phyloP scores from a whole-genome alignment of 2,797 vertebrate genomes.

The Cuculus canorus region DNA sequence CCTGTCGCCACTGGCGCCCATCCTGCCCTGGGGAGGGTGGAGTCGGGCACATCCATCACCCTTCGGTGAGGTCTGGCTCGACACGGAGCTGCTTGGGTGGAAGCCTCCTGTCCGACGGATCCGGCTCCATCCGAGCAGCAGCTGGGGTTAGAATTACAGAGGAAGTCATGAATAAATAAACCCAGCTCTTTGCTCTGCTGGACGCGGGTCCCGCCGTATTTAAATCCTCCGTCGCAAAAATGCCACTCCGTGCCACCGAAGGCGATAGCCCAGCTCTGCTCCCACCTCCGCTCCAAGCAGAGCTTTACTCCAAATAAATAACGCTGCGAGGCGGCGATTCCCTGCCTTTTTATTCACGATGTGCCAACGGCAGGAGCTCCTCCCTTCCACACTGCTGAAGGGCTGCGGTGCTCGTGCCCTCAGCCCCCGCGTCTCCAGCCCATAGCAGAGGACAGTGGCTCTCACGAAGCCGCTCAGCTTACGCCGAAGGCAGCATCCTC shows the following conservation, averaged over 20 bases:
- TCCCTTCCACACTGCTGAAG: not conserved
- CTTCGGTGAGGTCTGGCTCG: not conserved
- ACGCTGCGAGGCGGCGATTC: not conserved
- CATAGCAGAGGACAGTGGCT: accelerated
- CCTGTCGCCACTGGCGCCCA: not conserved
- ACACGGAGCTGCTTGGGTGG: accelerated
- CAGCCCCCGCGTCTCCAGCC: not conserved
- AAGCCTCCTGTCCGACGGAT: not conserved
- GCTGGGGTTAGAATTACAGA: not conserved
- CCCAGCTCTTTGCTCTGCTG: not conserved
- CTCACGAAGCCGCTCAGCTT: not conserved
- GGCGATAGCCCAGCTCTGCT: not conserved
- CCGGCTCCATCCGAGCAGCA: not conserved
- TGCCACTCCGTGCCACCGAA: not conserved
- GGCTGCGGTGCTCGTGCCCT: not conserved
- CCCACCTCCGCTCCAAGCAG: not conserved
- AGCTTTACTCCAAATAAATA: not conserved
- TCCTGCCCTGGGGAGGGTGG: not conserved
- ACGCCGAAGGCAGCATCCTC: not conserved
- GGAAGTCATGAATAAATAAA: constrained; percentile 8
- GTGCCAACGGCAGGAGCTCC: not conserved
- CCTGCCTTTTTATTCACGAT: not conserved
- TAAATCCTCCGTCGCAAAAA: not conserved
- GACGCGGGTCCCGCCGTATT: not conserved
- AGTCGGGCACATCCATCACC: accelerated